Conservation (phyloP, 1,140 invertebrate species). For the Brachionus rotundiformis region DNA sequence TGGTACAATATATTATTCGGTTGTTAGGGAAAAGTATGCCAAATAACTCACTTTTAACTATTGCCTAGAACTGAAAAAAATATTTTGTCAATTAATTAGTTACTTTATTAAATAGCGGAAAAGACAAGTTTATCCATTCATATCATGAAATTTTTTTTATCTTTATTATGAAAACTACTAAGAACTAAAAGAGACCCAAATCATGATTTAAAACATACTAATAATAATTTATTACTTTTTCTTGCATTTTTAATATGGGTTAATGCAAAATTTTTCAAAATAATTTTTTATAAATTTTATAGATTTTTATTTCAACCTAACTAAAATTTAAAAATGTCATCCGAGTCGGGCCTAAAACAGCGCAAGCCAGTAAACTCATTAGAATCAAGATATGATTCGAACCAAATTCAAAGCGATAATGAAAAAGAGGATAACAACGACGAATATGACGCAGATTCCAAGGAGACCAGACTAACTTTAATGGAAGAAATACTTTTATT, state of each 20-base stretch:
- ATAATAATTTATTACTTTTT: slow-evolving; percentile 46
- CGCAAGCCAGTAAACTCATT: slow-evolving; percentile 13
- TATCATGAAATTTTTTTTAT: neutral
- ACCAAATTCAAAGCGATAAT: slow-evolving; percentile 41
- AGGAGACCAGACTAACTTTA: slow-evolving; percentile 80
- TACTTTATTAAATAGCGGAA: neutral
- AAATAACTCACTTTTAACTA: neutral
- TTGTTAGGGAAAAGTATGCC: neutral
- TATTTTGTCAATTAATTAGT: too few species aligned
- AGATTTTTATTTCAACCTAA: slow-evolving; percentile 20
- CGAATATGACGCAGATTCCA: slow-evolving; percentile 47
- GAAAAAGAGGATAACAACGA: slow-evolving; percentile 32
- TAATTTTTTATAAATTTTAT: slow-evolving; percentile 20
- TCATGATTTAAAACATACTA: slow-evolving; percentile 42
- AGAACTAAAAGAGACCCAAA: neutral
- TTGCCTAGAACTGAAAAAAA: neutral
- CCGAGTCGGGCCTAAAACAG: slow-evolving; percentile 47
- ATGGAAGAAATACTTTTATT: slow-evolving; percentile 98
- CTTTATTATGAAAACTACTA: neutral
- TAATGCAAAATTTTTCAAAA: slow-evolving; percentile 11
- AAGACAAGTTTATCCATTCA: neutral
- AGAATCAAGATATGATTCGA: slow-evolving; percentile 13
- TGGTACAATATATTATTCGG: neutral
- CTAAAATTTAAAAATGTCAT: slow-evolving; percentile 23
- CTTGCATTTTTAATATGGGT: slow-evolving; percentile 43